Evolutionary conservation across 2,888 invertebrate genomes (phyloP).

Genomic region (Cataglyphis albicans): DNA sequence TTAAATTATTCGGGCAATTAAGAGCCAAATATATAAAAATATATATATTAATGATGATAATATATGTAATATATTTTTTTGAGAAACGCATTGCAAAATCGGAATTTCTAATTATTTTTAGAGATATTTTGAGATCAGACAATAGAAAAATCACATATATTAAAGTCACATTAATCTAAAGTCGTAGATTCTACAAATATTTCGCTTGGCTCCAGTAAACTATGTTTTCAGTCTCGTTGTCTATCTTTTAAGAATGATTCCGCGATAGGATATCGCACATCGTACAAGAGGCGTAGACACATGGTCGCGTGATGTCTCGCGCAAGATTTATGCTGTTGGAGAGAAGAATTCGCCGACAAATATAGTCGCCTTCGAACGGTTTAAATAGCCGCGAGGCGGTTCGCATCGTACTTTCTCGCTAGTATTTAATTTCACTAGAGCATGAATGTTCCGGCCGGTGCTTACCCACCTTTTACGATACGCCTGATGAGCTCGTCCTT

Average conservation of each 20-base stretch:
- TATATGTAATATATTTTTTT: not conserved
- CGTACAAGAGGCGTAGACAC: conserved; percentile 50
- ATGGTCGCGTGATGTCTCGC: conserved; percentile 43
- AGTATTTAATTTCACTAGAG: conserved; percentile 82
- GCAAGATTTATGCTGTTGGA: conserved; percentile 64
- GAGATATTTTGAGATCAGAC: not conserved
- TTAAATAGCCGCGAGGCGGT: conserved; percentile 69
- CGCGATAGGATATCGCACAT: conserved; percentile 58
- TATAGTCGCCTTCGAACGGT: conserved; percentile 65
- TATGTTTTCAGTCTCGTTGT: not conserved
- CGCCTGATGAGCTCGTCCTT: conserved; percentile 71
- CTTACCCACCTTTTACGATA: conserved; percentile 78
- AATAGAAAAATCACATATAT: not conserved
- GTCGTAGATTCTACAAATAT: conserved; percentile 4
- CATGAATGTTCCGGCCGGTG: conserved; percentile 81
- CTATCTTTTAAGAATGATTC: not conserved
- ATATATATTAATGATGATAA: too few relatives aligned
- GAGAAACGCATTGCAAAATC: not conserved
- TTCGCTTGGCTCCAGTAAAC: conserved; percentile 6
- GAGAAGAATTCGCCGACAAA: conserved; percentile 57
- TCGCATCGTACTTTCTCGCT: conserved; percentile 59
- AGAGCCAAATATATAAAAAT: not conserved
- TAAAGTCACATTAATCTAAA: not conserved
- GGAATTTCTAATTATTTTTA: not conserved
- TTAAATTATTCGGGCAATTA: not conserved